Percentiles rank a stretch among this genome's conserved stretches.
Evolutionary conservation across 2,797 vertebrate genomes (phyloP).

Genomic region (Ataeniobius toweri): DNA sequence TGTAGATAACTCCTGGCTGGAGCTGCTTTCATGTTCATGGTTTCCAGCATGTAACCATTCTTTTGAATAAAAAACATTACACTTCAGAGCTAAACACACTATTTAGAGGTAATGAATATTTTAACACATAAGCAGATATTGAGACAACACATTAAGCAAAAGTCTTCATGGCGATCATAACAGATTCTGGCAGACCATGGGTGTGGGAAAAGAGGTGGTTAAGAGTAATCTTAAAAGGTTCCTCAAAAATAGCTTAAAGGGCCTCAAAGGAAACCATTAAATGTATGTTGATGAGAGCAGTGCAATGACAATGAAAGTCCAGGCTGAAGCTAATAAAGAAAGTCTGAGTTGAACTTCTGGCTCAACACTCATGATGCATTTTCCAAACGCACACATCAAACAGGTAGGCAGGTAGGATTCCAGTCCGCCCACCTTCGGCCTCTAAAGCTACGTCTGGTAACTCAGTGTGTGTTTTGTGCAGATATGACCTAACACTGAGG

Average conservation of each 20-base stretch:
- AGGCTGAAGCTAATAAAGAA: constrained; percentile 2
- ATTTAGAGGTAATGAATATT: too few species aligned
- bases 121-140: too few species aligned
- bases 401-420: constrained; percentile 70
- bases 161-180: background rate
- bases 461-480: constrained; percentile 40
- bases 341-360: background rate
- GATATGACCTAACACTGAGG: constrained; percentile 54
- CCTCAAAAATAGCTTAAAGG: too few species aligned
- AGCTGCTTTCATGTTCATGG: too few species aligned
- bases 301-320: background rate
- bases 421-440: constrained; percentile 63
- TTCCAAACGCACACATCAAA: constrained; percentile 54
- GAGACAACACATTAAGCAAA: too few species aligned
- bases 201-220: too few species aligned
- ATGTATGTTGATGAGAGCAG: background rate
- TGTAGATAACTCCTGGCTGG: too few species aligned
- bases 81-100: too few species aligned
- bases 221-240: too few species aligned
- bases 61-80: too few species aligned
- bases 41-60: too few species aligned
- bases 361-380: constrained; percentile 49
- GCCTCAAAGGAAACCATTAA: background rate
- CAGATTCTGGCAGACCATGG: background rate
- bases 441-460: constrained; percentile 61